Evolutionary conservation across 2,888 invertebrate genomes (phyloP).

Genomic region (Harpalus rubripes): DNA sequence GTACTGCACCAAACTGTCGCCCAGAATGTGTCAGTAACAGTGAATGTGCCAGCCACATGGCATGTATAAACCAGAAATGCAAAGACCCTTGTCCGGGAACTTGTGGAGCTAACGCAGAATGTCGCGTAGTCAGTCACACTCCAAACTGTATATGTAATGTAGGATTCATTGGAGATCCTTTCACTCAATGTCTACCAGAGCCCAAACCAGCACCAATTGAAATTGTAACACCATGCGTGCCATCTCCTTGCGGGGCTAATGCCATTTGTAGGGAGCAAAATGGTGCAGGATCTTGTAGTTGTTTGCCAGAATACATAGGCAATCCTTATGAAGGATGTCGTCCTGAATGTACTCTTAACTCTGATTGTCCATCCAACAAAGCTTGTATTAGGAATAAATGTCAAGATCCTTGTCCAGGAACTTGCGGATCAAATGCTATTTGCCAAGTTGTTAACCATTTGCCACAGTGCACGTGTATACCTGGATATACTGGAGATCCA

Average conservation of each 20-base stretch:
- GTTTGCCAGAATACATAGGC: constrained; percentile 83
- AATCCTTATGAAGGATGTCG: constrained; percentile 85
- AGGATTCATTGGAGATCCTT: constrained; percentile 84
- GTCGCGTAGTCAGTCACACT: constrained; percentile 87
- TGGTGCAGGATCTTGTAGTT: constrained; percentile 82
- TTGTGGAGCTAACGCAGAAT: constrained; percentile 87
- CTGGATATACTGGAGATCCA: constrained; percentile 84
- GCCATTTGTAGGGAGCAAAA: constrained; percentile 84
- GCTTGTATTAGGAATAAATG: constrained; percentile 85
- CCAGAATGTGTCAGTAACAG: constrained; percentile 87
- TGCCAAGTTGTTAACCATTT: constrained; percentile 80
- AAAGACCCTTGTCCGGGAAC: constrained; percentile 86
- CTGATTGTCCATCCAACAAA: constrained; percentile 83
- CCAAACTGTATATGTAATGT: constrained; percentile 86
- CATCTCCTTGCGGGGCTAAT: constrained; percentile 85
- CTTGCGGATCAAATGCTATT: constrained; percentile 84
- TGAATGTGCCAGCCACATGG: constrained; percentile 85
- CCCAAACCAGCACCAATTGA: constrained; percentile 65
- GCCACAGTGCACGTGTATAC: constrained; percentile 79
- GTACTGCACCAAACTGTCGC: constrained; percentile 78
- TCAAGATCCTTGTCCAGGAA: constrained; percentile 84
- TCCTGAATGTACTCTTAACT: constrained; percentile 83
- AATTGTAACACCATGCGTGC: constrained; percentile 79
- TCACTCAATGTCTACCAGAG: constrained; percentile 78
- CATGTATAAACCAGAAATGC: constrained; percentile 88